These are phyloP conservation scores for Turdus rufiventris DNA, from an alignment of 2,113 vertebrate species.

Conservation along the genomic window DNA sequence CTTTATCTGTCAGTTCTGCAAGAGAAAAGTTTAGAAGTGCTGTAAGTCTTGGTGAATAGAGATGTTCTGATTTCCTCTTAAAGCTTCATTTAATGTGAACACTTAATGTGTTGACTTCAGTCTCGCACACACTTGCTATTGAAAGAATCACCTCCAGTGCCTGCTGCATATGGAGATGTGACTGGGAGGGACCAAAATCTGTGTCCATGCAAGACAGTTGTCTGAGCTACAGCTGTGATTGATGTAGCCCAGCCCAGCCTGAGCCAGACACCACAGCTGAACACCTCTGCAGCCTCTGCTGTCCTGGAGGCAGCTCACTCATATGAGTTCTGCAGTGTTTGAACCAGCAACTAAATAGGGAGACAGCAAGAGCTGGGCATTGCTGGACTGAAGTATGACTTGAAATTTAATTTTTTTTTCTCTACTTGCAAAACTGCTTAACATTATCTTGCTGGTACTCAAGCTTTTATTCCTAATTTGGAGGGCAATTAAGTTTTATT, in stretches of 20 bases:
- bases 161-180: neutral
- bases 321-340: neutral
- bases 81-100: no score
- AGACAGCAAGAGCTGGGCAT: neutral
- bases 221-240: neutral
- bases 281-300: rapidly evolving
- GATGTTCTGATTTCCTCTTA: neutral
- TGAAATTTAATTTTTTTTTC: neutral
- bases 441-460: neutral
- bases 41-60: neutral
- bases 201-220: neutral
- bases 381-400: neutral
- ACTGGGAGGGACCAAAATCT: neutral
- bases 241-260: neutral
- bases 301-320: neutral
- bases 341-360: neutral
- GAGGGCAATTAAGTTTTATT: neutral
- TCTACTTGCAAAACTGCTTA: neutral
- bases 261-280: rapidly evolving
- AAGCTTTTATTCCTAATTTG: neutral
- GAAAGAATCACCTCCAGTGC: neutral
- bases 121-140: neutral
- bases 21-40: neutral
- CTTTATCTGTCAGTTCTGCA: neutral
- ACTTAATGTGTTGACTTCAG: neutral